These are phyloP conservation scores for Sebastes vulpes DNA, from an alignment of 2,797 vertebrate species.

Conservation along the genomic window DNA sequence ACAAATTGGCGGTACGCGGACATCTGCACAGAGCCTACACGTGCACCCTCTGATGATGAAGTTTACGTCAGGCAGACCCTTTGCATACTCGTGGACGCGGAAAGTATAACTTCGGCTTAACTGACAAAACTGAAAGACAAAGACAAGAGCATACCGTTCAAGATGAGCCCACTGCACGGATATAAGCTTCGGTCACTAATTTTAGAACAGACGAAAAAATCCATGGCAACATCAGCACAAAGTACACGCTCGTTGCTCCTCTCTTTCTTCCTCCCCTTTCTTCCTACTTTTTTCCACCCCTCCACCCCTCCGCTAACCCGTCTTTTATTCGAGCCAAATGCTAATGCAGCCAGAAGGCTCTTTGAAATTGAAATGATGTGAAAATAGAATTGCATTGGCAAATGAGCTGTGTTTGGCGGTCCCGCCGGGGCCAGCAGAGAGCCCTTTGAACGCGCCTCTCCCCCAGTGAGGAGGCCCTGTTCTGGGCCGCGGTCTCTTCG, in stretches of 20 bases:
- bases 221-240: constrained; percentile 1
- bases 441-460: constrained; percentile 74
- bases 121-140: neutral
- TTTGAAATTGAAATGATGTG: constrained; percentile 89
- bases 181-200: constrained; percentile 7
- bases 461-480: constrained; percentile 54
- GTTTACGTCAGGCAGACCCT: neutral
- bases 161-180: neutral
- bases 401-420: constrained; percentile 83
- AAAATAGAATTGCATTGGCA: constrained; percentile 83
- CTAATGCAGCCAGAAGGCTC: constrained; percentile 79
- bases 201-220: constrained; percentile 23
- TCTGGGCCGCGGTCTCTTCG: constrained; percentile 59
- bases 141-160: neutral
- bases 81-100: neutral
- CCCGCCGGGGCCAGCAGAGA: constrained; percentile 61
- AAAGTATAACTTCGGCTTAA: neutral
- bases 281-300: constrained; percentile 35
- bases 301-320: constrained; percentile 48
- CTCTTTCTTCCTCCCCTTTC: constrained; percentile 11
- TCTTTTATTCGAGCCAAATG: constrained; percentile 76
- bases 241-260: constrained; percentile 17
- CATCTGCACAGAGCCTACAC: neutral
- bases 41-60: neutral
- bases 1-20: neutral